These are phyloP conservation scores for Polia nebulosa DNA, from an alignment of 2,888 invertebrate genomes.

Conservation along the genomic window DNA sequence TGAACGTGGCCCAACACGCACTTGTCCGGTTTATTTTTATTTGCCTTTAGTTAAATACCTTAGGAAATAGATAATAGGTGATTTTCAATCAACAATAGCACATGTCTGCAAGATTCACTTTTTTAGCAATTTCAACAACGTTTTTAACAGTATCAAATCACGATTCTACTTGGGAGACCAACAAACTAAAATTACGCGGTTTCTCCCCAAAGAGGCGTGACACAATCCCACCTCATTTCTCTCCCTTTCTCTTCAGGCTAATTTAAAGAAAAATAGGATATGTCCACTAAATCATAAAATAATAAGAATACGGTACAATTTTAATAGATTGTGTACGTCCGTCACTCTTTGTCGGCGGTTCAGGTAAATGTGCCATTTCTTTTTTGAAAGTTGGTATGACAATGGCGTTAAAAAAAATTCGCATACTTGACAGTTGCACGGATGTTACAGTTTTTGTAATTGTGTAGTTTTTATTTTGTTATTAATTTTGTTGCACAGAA, in stretches of 20 bases:
- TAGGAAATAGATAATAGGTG: too few relatives aligned
- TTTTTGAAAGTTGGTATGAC: slow-evolving; percentile 63
- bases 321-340: slow-evolving; percentile 68
- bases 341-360: slow-evolving; percentile 69
- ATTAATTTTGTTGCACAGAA: neutral
- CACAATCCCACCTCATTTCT: slow-evolving; percentile 2
- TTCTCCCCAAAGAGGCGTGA: slow-evolving; percentile 27
- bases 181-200: neutral
- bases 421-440: slow-evolving; percentile 62
- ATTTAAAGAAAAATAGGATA: slow-evolving; percentile 42
- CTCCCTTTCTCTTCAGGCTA: slow-evolving; percentile 24
- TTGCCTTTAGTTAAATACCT: too few relatives aligned
- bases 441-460: slow-evolving; percentile 50
- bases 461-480: slow-evolving; percentile 25
- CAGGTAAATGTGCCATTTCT: slow-evolving; percentile 68
- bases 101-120: too few relatives aligned
- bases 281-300: slow-evolving; percentile 66
- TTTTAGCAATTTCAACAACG: too few relatives aligned
- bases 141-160: too few relatives aligned
- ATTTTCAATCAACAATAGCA: too few relatives aligned
- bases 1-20: too few relatives aligned
- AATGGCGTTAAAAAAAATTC: slow-evolving; percentile 58
- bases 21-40: too few relatives aligned
- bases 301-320: slow-evolving; percentile 59
- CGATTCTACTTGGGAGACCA: slow-evolving; percentile 12